A percentile compares a stretch with the other conserved stretches of the same genome.
These are phyloP conservation scores for Xyrauchen texanus DNA, from an alignment of 2,113 vertebrate genomes.

Conservation along the genomic window DNA sequence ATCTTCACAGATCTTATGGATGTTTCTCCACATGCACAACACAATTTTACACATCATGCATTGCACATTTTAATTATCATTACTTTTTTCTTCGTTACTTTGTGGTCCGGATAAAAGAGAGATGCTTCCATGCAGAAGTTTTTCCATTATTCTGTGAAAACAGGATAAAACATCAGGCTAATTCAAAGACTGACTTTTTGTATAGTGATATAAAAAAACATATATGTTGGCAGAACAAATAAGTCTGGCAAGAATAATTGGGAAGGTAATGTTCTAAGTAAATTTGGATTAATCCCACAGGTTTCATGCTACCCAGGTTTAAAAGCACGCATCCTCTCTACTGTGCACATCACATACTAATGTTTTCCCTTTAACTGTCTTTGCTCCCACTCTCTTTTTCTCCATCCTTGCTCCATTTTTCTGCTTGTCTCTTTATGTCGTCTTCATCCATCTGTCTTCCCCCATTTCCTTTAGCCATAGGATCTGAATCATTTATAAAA, in stretches of 20 bases:
- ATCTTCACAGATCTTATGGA: too few relatives aligned
- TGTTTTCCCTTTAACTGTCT: conserved; percentile 12
- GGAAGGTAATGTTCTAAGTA: not conserved
- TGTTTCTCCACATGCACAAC: too few relatives aligned
- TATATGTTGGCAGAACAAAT: not conserved
- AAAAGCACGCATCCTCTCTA: conserved; percentile 46
- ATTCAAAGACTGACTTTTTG: conserved; percentile 48
- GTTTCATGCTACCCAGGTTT: conserved; percentile 36
- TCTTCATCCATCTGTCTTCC: too few relatives aligned
- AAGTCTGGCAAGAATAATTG: conserved; percentile 11
- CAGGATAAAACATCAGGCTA: conserved; percentile 61
- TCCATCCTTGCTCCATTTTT: too few relatives aligned
- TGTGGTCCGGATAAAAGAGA: conserved; percentile 30
- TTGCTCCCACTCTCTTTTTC: not conserved
- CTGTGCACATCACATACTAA: conserved; percentile 18
- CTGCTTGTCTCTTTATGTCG: too few relatives aligned
- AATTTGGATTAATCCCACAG: conserved; percentile 12
- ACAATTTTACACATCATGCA: too few relatives aligned
- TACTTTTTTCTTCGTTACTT: not conserved
- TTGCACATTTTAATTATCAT: too few relatives aligned
- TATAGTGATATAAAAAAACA: not conserved
- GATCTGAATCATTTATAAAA: conserved; percentile 71
- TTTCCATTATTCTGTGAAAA: not conserved
- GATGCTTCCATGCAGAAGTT: not conserved
- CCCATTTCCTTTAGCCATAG: conserved; percentile 18